Evolutionary conservation across 2,113 vertebrate genomes (phyloP).

Genomic region (Scopus umbretta): DNA sequence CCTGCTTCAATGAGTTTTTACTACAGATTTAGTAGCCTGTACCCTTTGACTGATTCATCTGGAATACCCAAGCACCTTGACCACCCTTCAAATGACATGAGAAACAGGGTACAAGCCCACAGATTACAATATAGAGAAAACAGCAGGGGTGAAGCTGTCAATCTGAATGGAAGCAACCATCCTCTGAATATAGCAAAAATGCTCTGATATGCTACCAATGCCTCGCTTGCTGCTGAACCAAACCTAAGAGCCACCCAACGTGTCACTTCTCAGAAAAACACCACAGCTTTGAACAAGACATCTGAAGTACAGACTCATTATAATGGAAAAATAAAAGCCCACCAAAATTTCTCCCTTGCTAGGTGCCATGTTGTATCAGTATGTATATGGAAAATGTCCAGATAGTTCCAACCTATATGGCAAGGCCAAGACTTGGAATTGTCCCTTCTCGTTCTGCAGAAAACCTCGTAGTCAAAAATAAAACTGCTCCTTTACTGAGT

Average conservation of each 20-base stretch:
- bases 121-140: not conserved
- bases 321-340: not conserved
- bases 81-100: not conserved
- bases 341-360: not conserved
- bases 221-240: not conserved
- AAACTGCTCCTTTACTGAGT: not conserved
- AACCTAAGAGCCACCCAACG: not conserved
- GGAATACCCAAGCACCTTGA: not conserved
- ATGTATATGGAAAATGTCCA: not conserved
- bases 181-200: not conserved
- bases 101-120: not conserved
- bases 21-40: not conserved
- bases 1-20: not conserved
- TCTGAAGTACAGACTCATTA: not conserved
- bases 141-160: not conserved
- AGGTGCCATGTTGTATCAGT: no score
- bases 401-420: not conserved
- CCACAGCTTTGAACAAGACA: not conserved
- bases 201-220: not conserved
- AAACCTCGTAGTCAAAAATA: not conserved
- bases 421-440: not conserved
- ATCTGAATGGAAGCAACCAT: not conserved
- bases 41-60: not conserved
- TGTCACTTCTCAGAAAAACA: not conserved
- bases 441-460: not conserved